Conservation (phyloP, 2,797 vertebrate species). For the Sciurus carolinensis region DNA sequence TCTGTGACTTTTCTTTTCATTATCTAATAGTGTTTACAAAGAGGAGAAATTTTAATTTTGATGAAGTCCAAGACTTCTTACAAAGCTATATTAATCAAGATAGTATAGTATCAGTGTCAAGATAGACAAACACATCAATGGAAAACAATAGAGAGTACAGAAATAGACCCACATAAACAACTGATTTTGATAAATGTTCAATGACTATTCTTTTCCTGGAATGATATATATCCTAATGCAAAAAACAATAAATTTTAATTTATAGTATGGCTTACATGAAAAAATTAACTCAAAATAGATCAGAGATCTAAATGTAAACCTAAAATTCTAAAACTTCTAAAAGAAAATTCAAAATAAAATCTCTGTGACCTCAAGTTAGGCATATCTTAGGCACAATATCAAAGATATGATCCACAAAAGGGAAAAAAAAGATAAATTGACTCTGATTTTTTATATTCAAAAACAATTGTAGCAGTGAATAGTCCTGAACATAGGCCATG, state of each 20-base stretch:
- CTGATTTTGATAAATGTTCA: constrained; percentile 53
- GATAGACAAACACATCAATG: constrained; percentile 45
- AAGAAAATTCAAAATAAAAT: constrained; percentile 65
- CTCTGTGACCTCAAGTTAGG: constrained; percentile 38
- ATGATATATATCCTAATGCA: constrained; percentile 30
- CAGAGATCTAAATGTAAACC: constrained; percentile 58
- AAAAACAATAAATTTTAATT: constrained; percentile 58
- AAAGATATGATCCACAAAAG: not conserved
- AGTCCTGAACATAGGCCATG: constrained; percentile 25
- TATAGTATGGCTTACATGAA: not conserved
- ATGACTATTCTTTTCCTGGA: constrained; percentile 52
- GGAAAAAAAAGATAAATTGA: not conserved
- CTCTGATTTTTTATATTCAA: not conserved
- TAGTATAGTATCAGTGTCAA: constrained; percentile 28
- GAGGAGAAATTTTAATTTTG: constrained; percentile 37
- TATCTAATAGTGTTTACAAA: constrained; percentile 50
- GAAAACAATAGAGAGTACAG: constrained; percentile 25
- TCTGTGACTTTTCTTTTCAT: constrained; percentile 54
- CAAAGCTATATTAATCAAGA: constrained; percentile 24
- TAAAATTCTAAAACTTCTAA: constrained; percentile 63
- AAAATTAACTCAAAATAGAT: constrained; percentile 65
- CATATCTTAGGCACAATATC: constrained; percentile 28
- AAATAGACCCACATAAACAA: constrained; percentile 50
- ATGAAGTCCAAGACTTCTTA: constrained; percentile 27
- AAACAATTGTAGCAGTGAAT: not conserved